Base-by-base conservation (phyloP, 2,113 vertebrate genomes). In the Ophthalmolycus amberensis region DNA sequence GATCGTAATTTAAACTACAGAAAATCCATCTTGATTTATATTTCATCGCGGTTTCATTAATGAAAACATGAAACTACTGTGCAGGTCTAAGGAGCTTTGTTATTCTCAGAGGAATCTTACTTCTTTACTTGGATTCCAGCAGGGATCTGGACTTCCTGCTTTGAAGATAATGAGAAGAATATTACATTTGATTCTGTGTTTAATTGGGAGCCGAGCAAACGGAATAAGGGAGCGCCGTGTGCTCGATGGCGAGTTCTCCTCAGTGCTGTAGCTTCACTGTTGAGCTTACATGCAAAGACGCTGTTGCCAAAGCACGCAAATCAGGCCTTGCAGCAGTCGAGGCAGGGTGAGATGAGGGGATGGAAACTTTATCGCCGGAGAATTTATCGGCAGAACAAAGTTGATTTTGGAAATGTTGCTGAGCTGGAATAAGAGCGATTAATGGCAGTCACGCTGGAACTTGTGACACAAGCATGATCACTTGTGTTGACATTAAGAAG, bases 21-120 rank as follows among this genome's bases (percentile, higher is more conserved):
- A 48, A 75, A 77, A 80, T 85, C 83, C 62, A 60, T 80, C 80
- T 78, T 67, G 66, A 85, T 89, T 83, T 66, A 84, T 87, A 77
- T 82, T 89, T 88, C 3, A 81, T 54, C 37, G n/a, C 56, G 22
- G 29, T 76, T 54, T 85, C 70, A 90, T 75, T 79, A 66, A 80
- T 78, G 65, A 60, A 79, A 68, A 77, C 20, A 59, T 52, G n/a
- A 62, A 77, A 71, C 34, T 25, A 14, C 62, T 38, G 44, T 40
- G 68, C 63, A 74, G 50, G 27, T 86, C 34, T 44, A n/a, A 46
- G 42, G 32, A 79, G 40, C 27, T 38, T 40, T 59, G 56, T 52
- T 74, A 16, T 78, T 80, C 70, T 82, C 50, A 22, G 9, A 20
- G 18, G 72, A 64, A 71, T n/a, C 18, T 16, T 71, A 34, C 34